Conservation (phyloP, 1,140 invertebrate species). For the Bacillus rossius region DNA sequence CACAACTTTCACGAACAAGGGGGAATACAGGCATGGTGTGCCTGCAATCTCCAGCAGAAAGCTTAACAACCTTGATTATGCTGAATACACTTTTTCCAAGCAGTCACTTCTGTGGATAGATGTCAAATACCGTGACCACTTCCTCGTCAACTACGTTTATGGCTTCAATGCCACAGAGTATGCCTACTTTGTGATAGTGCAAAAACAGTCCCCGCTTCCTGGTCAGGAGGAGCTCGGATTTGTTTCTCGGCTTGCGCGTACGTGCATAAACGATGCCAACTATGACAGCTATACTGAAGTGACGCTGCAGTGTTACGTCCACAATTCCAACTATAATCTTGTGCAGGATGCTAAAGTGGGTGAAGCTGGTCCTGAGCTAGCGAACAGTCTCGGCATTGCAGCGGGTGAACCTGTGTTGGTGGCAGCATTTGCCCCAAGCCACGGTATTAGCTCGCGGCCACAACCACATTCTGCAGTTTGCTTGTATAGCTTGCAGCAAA, state of each 20-base stretch:
- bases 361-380: slow-evolving; percentile 71
- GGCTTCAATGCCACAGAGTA: slow-evolving; percentile 93
- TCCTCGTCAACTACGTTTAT: slow-evolving; percentile 91
- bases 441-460: slow-evolving; percentile 74
- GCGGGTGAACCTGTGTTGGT: slow-evolving; percentile 72
- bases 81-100: slow-evolving; percentile 79
- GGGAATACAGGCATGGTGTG: slow-evolving; percentile 89
- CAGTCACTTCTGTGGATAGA: slow-evolving; percentile 86
- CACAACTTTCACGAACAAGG: slow-evolving; percentile 89
- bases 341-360: slow-evolving; percentile 87
- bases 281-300: slow-evolving; percentile 96
- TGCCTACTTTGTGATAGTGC: slow-evolving; percentile 93
- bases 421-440: slow-evolving; percentile 77
- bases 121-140: slow-evolving; percentile 91
- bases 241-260: slow-evolving; percentile 81
- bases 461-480: slow-evolving; percentile 75
- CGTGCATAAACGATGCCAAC: slow-evolving; percentile 89
- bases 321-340: slow-evolving; percentile 75
- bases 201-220: slow-evolving; percentile 85
- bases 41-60: slow-evolving; percentile 86
- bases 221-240: slow-evolving; percentile 85
- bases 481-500: slow-evolving; percentile 76
- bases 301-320: slow-evolving; percentile 74
- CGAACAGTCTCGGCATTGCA: slow-evolving; percentile 69
- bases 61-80: slow-evolving; percentile 68